Base-by-base conservation (phyloP, 2,797 vertebrate species). In the Gila robusta region DNA sequence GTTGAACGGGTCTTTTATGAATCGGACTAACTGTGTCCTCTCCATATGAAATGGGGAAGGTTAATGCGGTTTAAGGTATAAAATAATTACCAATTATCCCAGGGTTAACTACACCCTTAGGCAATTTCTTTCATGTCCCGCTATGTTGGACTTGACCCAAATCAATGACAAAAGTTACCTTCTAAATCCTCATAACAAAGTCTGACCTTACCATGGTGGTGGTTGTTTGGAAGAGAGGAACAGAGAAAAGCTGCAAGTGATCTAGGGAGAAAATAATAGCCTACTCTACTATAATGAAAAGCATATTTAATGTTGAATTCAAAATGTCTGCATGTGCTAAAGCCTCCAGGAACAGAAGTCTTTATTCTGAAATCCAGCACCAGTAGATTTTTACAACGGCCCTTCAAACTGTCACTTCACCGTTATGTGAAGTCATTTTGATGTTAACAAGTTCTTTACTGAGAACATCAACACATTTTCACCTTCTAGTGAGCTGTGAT, bases 1-100 rank as follows among this genome's bases (percentile, higher is more conserved):
- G 70, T 26, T 74, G 49, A 87, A 37, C 8, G 1, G 23, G 32
- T 70, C 35, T 86, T 79, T 59, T 62, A 73, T 81, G 83, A 82
- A 79, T 54, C 41, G 35, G 49, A 64, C 82, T 73, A 87, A 82
- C 79, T 70, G 73, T 28, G 73, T 85, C 88, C 83, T 89, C 87
- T 85, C 84, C 64, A 72, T 88, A 67, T 86, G 87, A 89, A 89
- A 90, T 74, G 67, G 82, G 86, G 82, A 88, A 91, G 86, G 87
- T 88, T 91, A 90, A 91, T 91, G 77, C 54, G 73, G 78, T 89
- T 91, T 90, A 89, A 87, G 88, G 85, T 89, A 90, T 88, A 86
- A 89, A 90, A 86, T 90, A 90, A 91, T 91, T 90, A 87, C 83
- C 91, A 89, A 91, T 91, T 91, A 91, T 90, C 87, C 79, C 85